phyloP scores from a whole-genome alignment of 1,140 invertebrate genomes.

The Panulirus ornatus region DNA sequence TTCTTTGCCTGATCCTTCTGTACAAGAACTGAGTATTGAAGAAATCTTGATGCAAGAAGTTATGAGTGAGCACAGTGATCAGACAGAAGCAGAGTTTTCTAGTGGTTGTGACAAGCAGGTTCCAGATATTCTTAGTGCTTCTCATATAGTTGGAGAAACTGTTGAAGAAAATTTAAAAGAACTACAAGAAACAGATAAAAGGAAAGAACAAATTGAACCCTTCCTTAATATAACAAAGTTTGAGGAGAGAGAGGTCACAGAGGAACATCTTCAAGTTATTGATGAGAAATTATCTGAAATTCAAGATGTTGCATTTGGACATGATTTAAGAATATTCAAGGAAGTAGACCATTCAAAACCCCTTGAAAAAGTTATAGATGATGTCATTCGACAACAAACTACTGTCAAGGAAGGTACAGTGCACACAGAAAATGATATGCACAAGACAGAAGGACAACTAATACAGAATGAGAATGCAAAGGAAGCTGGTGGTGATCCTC shows the following conservation, averaged over 20 bases:
- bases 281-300: conserved; percentile 55
- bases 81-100: background rate
- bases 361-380: conserved; percentile 41
- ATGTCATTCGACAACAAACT: background rate
- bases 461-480: background rate
- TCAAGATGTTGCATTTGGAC: conserved; percentile 56
- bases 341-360: conserved; percentile 57
- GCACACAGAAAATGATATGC: background rate
- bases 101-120: background rate
- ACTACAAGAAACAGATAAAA: too few relatives aligned
- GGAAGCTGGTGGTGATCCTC: background rate
- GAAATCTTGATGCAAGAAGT: conserved; percentile 31
- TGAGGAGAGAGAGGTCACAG: conserved; percentile 58
- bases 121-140: background rate
- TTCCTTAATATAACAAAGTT: conserved; percentile 26
- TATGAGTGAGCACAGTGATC: conserved; percentile 13
- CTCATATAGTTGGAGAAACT: background rate
- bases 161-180: too few relatives aligned
- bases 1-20: background rate
- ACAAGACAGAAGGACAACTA: background rate
- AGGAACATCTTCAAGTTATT: conserved; percentile 61
- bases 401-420: background rate
- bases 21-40: conserved; percentile 9
- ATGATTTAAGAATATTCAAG: conserved; percentile 60
- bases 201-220: conserved; percentile 27